Base-by-base conservation (phyloP, 2,888 invertebrate genomes). In the Nesidiocoris tenuis region DNA sequence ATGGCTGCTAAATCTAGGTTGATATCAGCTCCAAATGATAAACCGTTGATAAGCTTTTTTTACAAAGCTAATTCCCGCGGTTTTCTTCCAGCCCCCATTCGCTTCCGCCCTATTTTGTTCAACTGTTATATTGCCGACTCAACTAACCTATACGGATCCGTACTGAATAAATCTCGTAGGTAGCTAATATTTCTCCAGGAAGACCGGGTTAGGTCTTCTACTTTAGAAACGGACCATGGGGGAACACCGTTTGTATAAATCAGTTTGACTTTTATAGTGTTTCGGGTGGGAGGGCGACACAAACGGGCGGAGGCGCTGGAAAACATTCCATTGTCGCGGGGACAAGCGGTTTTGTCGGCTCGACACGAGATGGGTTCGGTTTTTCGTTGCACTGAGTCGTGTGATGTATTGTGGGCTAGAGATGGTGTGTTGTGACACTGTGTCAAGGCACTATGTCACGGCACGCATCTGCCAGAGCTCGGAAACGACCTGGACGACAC, bases 181-280 rank as follows among this genome's bases (percentile, higher is more conserved):
- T 70, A 70, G 70, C 70, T 70, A 70, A 70, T 70, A 70, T 70
- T 70, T 70, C 70, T 70, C 59, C 70, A 22, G 21, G 70, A 65
- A 67, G 12, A 39, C 12, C 39, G 5, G 39, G 39, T 39, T 39
- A 39, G 12, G 5, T 39, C 39, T 12, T 39, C 39, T 39, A 12
- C 39, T 39, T 39, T 12, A 39, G 39, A 39, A 39, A 12, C 12
- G 39, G 39, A 39, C 67, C 55, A 56, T 55, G 56, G 18, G 70
- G 57, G 70, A 56, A 25, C 24, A 57, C 61, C 70, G 70, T 70
- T 70, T 70, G 57, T 59, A 70, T 70, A 70, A 70, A 70, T 70
- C 70, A 70, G 70, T 70, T 70, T 70, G 70, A 70, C 70, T 70
- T 70, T 70, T 70, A 70, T 70, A 70, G 70, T 70, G 70, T 70